Evolutionary conservation across 2,888 invertebrate species (phyloP), one percentile per base, ranked within the genome.

Genomic region (Automeris io): DNA sequence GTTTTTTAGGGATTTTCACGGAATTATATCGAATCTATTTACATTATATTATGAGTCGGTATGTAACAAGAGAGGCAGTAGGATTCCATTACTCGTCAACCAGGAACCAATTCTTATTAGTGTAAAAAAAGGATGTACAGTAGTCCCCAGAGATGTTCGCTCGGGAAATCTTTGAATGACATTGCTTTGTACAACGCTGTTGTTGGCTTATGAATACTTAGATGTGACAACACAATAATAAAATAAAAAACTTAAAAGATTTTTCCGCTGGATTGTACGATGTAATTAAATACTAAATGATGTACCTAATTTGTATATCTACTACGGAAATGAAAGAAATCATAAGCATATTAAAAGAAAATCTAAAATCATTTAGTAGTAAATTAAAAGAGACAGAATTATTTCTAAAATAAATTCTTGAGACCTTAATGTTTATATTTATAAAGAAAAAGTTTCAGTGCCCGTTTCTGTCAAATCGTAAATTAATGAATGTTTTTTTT

Each of bases 71-170:
- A 54, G 63, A 65, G 57, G 57, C 46, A 57, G 49, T 57, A 54
- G 60, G 70, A 80, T 82, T 62, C 78, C 67, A 58, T 46, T 34
- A 54, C 68, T 57, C 53, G 79, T 70, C 73, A 61, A 82, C 77
- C 83, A 86, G 85, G 83, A 86, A 86, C 80, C 70, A 68, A 77
- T 75, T 78, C 74, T 69, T 70, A 69, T 66, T 65, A 59, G 54
- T 46, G 55, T 58, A 68, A 69, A 80, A 80, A 75, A 59, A 61
- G 54, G 48, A 54, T 52, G 55, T 64, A 57, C 70, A 58, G 69
- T 65, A 63, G 64, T 54, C 57, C 29, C 49, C 56, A 49, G 64
- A 55, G 62, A 62, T 55, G 54, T 61, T 54, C 61, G 62, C 64
- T 61, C 64, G 70, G 70, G 57, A 79, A 79, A 78, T 74, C 74